These are phyloP conservation scores for Alviniconcha strummeri DNA, from an alignment of 2,888 invertebrate genomes.

Conservation along the genomic window DNA sequence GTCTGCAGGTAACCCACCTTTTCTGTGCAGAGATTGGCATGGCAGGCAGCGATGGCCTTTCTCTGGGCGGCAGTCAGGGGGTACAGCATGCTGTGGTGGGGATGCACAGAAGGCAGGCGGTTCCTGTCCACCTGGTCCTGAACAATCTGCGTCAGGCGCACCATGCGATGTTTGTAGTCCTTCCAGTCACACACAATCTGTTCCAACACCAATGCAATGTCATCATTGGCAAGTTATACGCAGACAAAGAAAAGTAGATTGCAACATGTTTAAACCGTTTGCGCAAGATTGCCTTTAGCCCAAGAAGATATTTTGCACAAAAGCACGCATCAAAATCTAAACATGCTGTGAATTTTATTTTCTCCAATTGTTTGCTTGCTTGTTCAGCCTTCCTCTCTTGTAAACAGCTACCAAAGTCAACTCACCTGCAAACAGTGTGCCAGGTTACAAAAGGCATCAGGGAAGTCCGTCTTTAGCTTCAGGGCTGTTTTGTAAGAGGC, in stretches of 20 bases:
- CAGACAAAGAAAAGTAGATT: too few species aligned
- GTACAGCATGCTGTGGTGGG: constrained; percentile 99
- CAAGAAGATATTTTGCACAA: background rate
- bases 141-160: constrained; percentile 91
- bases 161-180: constrained; percentile 95
- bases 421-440: constrained; percentile 92
- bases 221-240: too few species aligned
- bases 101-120: constrained; percentile 96
- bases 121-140: constrained; percentile 95
- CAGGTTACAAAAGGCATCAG: constrained; percentile 98
- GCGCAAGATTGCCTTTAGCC: too few species aligned
- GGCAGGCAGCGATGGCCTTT: constrained; percentile 94
- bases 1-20: constrained; percentile 78
- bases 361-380: too few species aligned
- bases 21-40: constrained; percentile 96
- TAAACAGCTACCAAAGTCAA: background rate
- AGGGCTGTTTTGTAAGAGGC: constrained; percentile 96
- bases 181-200: constrained; percentile 98
- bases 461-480: constrained; percentile 96
- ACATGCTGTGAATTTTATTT: too few species aligned
- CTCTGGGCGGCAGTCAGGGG: constrained; percentile 94
- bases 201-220: background rate
- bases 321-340: background rate
- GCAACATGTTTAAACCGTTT: too few species aligned
- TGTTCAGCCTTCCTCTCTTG: too few species aligned